Evolutionary conservation across 1,140 invertebrate genomes (phyloP).

Genomic region (Zaprionus inermis): DNA sequence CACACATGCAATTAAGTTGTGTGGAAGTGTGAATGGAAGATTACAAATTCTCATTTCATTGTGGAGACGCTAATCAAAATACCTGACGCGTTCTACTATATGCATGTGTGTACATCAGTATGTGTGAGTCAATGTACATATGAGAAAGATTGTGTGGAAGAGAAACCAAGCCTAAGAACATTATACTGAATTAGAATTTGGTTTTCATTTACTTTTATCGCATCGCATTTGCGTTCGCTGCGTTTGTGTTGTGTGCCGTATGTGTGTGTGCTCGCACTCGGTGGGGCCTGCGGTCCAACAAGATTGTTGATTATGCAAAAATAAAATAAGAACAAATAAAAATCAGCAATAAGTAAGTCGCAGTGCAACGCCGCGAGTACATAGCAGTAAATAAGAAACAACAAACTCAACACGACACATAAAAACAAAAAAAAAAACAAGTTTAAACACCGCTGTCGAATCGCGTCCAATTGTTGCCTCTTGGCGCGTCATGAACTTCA

Average conservation of each 20-base stretch:
- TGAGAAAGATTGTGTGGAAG: slow-evolving; percentile 1
- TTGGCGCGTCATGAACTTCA: slow-evolving; percentile 61
- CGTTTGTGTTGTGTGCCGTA: slow-evolving; percentile 14
- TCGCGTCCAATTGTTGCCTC: slow-evolving; percentile 26
- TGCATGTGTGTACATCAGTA: slow-evolving; percentile 8
- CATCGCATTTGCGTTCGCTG: slow-evolving; percentile 35
- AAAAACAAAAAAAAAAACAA: slow-evolving; percentile 61
- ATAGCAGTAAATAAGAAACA: slow-evolving; percentile 16
- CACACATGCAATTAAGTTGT: slow-evolving; percentile 9
- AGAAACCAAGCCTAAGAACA: slow-evolving; percentile 39
- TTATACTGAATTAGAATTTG: slow-evolving; percentile 62
- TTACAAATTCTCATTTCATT: slow-evolving; percentile 57
- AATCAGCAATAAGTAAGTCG: slow-evolving; percentile 35
- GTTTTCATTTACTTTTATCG: slow-evolving; percentile 70
- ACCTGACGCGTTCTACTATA: slow-evolving; percentile 29
- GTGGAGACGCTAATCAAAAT: slow-evolving; percentile 60
- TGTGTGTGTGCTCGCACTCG: slow-evolving; percentile 11
- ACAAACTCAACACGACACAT: slow-evolving; percentile 17
- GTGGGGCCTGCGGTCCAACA: slow-evolving; percentile 35
- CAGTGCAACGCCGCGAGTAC: slow-evolving; percentile 30
- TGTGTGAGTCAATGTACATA: slow-evolving; percentile 1
- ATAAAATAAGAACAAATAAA: slow-evolving; percentile 24
- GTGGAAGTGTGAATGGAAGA: slow-evolving; percentile 36
- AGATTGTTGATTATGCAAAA: slow-evolving; percentile 69
- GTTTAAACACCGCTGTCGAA: slow-evolving; percentile 50